These are phyloP conservation scores for Pteropus rufus DNA, from an alignment of 2,797 vertebrate species.

Conservation along the genomic window DNA sequence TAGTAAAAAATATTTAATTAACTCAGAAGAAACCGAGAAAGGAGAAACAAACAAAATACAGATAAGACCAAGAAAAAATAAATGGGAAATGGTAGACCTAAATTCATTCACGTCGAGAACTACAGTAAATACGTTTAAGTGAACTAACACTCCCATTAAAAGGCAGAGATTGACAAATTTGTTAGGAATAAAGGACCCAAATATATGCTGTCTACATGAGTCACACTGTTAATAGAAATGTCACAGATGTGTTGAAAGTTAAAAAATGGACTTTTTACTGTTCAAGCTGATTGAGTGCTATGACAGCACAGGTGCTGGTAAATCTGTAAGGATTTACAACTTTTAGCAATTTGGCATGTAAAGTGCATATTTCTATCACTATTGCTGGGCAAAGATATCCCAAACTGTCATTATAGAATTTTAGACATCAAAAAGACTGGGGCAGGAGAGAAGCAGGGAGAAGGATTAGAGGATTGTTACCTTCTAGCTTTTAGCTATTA, in stretches of 20 bases:
- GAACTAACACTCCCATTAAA: background rate
- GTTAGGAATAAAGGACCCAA: background rate
- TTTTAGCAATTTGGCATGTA: background rate
- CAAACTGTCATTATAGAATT: background rate
- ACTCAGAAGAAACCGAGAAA: background rate
- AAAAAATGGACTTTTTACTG: background rate
- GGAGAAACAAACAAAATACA: background rate
- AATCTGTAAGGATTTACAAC: background rate
- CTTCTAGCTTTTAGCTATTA: background rate
- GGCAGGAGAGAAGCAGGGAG: background rate
- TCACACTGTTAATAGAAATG: background rate
- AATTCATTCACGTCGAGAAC: background rate
- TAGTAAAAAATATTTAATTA: background rate
- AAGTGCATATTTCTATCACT: background rate
- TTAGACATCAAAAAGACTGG: background rate
- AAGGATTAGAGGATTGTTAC: background rate
- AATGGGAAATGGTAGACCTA: background rate
- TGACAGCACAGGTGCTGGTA: background rate
- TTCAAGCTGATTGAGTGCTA: background rate
- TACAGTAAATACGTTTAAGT: background rate
- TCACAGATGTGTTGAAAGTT: background rate
- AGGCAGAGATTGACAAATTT: background rate
- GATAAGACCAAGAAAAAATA: background rate
- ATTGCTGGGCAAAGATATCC: background rate
- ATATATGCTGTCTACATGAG: background rate